phyloP scores from a whole-genome alignment of 2,113 vertebrate genomes.

The Poeciliopsis retropinna region DNA sequence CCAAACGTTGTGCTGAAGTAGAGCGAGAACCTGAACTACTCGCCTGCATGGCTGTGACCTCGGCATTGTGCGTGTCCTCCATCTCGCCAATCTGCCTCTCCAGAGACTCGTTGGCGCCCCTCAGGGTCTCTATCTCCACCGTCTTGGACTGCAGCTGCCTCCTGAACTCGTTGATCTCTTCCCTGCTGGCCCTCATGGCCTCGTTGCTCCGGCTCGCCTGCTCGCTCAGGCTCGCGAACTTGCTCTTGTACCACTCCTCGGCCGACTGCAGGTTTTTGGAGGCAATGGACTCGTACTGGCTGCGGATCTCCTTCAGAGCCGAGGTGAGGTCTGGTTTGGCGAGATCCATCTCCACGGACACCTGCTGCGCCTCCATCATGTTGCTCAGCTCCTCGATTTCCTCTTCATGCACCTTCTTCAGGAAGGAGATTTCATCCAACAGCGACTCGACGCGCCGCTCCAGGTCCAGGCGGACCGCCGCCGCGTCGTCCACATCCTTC shows the following conservation, averaged over 20 bases:
- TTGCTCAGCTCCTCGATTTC: slow-evolving; percentile 89
- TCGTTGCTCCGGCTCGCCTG: slow-evolving; percentile 90
- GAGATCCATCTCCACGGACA: slow-evolving; percentile 86
- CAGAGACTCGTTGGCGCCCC: slow-evolving; percentile 92
- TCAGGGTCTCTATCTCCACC: slow-evolving; percentile 92
- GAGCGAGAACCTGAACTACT: neutral
- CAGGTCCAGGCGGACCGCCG: slow-evolving; percentile 88
- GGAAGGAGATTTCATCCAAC: slow-evolving; percentile 89
- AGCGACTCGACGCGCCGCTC: slow-evolving; percentile 91
- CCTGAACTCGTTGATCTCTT: slow-evolving; percentile 92
- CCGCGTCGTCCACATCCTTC: slow-evolving; percentile 89
- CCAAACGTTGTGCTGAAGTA: too few species aligned
- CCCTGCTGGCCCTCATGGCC: slow-evolving; percentile 88
- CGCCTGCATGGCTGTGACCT: slow-evolving; percentile 89
- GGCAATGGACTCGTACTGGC: slow-evolving; percentile 91
- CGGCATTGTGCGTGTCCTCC: slow-evolving; percentile 88
- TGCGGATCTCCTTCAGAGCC: slow-evolving; percentile 90
- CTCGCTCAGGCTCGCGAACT: slow-evolving; percentile 89
- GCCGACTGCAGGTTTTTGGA: slow-evolving; percentile 93
- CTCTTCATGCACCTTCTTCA: slow-evolving; percentile 89
- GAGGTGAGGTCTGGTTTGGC: slow-evolving; percentile 89
- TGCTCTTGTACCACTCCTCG: slow-evolving; percentile 95
- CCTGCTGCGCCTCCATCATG: slow-evolving; percentile 86
- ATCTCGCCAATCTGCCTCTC: slow-evolving; percentile 92
- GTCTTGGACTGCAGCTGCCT: slow-evolving; percentile 92